Evolutionary conservation across 35 echinoderm and acorn worm genomes (phyloP).

Genomic region (Heliocidaris erythrogramma): DNA sequence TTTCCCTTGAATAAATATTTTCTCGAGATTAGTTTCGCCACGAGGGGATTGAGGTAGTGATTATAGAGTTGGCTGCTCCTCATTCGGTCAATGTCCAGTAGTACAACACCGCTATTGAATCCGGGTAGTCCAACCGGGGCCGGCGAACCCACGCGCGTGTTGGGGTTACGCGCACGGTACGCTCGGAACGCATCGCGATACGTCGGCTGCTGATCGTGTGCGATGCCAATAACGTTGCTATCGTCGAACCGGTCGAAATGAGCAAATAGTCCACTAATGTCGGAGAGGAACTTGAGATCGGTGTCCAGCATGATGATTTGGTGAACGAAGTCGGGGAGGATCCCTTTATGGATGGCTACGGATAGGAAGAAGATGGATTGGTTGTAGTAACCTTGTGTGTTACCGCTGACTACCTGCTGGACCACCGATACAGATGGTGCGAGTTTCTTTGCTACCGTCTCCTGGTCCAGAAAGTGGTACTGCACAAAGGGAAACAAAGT

Average conservation of each 20-base stretch:
- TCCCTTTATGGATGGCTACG: constrained; percentile 71
- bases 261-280: constrained; percentile 81
- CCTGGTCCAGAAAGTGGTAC: constrained; percentile 82
- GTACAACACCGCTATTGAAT: constrained; percentile 93
- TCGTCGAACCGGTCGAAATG: constrained; percentile 70
- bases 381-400: constrained; percentile 79
- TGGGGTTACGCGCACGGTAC: constrained; percentile 69
- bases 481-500: constrained; percentile 48
- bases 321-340: constrained; percentile 81
- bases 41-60: constrained; percentile 47
- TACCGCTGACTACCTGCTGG: constrained; percentile 71
- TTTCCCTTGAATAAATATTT: constrained; percentile 95
- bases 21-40: constrained; percentile 49
- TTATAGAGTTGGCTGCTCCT: constrained; percentile 66
- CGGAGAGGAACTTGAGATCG: constrained; percentile 89
- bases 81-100: constrained; percentile 82
- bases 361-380: constrained; percentile 98
- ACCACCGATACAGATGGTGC: constrained; percentile 67
- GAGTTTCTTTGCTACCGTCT: constrained; percentile 65
- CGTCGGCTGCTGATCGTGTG: constrained; percentile 91
- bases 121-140: constrained; percentile 86
- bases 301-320: constrained; percentile 81
- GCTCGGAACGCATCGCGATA: constrained; percentile 84
- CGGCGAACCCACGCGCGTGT: constrained; percentile 85
- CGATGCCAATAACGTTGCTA: constrained; percentile 83